Evolutionary conservation across 2,888 invertebrate genomes (phyloP).

Genomic region (Allacma fusca): DNA sequence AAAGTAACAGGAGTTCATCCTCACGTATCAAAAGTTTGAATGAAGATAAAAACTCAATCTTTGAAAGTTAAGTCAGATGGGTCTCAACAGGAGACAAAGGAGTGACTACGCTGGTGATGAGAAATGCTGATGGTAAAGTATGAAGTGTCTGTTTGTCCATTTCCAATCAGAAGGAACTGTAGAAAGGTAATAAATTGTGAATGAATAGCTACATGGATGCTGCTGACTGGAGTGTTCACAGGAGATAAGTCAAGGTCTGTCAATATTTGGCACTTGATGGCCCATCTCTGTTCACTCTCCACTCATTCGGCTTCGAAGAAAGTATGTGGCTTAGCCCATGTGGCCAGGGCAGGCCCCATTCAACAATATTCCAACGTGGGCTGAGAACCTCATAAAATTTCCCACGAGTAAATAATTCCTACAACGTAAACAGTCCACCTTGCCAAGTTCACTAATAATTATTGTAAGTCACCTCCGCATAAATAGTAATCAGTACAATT

Average conservation of each 20-base stretch:
- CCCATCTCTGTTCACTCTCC: not conserved
- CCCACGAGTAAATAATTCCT: slow-evolving; percentile 34
- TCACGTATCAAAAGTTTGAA: not conserved
- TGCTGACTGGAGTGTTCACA: slow-evolving; percentile 30
- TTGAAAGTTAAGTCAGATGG: not conserved
- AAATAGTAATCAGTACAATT: slow-evolving; percentile 9
- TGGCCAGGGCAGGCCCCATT: slow-evolving; percentile 34
- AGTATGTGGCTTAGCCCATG: slow-evolving; percentile 32
- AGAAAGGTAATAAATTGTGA: slow-evolving; percentile 23
- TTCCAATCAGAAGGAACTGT: slow-evolving; percentile 2
- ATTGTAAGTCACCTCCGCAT: slow-evolving; percentile 17
- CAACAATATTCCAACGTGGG: slow-evolving; percentile 20
- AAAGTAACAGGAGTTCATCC: not conserved
- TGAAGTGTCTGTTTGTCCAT: slow-evolving; percentile 13
- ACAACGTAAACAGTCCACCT: slow-evolving; percentile 14
- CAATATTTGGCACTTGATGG: slow-evolving; percentile 43
- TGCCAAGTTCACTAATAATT: not conserved
- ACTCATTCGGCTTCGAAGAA: not conserved
- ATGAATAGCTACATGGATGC: not conserved
- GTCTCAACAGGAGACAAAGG: slow-evolving; percentile 22
- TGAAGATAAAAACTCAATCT: not conserved
- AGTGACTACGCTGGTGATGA: not conserved
- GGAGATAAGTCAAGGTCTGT: slow-evolving; percentile 39
- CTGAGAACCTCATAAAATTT: slow-evolving; percentile 39
- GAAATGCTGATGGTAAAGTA: not conserved